Evolutionary conservation across 2,797 vertebrate genomes (phyloP).

Genomic region (Enteromius afrohamiltoni): DNA sequence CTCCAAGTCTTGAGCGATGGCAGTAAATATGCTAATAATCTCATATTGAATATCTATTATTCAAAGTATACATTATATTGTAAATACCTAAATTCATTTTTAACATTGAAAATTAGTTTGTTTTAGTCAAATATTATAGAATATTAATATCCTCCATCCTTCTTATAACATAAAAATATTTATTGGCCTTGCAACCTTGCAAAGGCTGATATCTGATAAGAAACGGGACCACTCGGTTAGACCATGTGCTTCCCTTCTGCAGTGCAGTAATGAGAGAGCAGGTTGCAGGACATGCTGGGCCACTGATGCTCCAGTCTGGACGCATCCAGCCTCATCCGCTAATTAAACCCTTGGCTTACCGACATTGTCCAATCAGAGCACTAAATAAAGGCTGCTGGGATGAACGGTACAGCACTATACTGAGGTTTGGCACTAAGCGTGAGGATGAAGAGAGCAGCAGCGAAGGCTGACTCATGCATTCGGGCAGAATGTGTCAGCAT

Average conservation of each 20-base stretch:
- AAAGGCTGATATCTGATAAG: background rate
- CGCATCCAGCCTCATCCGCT: background rate
- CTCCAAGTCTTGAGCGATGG: too few species aligned
- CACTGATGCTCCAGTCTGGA: constrained; percentile 23
- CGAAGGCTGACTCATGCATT: constrained; percentile 32
- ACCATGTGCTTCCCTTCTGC: constrained; percentile 6
- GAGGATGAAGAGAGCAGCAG: constrained; percentile 11
- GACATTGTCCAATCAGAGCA: constrained; percentile 17
- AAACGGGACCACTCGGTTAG: background rate
- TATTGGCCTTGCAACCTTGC: background rate
- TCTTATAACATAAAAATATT: background rate
- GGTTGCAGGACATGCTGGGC: constrained; percentile 24
- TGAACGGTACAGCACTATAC: background rate
- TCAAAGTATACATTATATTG: background rate
- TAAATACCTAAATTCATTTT: background rate
- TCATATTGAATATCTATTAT: background rate
- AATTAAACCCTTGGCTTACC: constrained; percentile 38
- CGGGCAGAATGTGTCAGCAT: constrained; percentile 25
- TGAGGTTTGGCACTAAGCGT: background rate
- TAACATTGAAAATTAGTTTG: background rate
- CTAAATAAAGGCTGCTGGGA: constrained; percentile 7
- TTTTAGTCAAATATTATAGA: background rate
- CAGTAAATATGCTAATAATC: background rate
- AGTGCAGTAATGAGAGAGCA: constrained; percentile 20
- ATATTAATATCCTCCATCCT: background rate